Evolutionary conservation across 2,113 vertebrate species (phyloP).

Genomic region (Dascyllus trimaculatus): DNA sequence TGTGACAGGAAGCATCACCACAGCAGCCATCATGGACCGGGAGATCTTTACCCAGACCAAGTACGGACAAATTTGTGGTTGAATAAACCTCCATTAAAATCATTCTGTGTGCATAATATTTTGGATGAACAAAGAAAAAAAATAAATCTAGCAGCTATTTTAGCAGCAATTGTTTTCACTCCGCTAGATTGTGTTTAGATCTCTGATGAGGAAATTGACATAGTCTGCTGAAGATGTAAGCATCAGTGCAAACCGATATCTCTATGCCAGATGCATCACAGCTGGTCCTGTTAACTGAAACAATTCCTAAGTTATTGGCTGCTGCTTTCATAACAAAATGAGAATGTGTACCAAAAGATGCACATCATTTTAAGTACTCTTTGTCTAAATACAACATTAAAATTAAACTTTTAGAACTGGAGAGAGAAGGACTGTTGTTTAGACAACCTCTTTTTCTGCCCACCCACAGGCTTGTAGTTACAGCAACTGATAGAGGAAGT

Average conservation of each 20-base stretch:
- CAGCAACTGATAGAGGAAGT: constrained; percentile 93
- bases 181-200: constrained; percentile 38
- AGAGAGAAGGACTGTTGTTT: background rate
- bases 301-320: background rate
- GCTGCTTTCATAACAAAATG: constrained; percentile 12
- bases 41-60: constrained; percentile 97
- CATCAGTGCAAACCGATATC: background rate
- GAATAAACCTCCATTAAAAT: background rate
- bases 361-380: background rate
- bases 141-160: too few relatives aligned
- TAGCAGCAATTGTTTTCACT: constrained; percentile 40
- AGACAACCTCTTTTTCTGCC: constrained; percentile 15
- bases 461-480: constrained; percentile 89
- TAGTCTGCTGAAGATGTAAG: constrained; percentile 28
- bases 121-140: constrained; percentile 2
- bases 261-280: constrained; percentile 45
- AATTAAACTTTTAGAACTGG: background rate
- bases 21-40: constrained; percentile 96
- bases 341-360: background rate
- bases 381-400: background rate
- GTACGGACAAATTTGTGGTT: constrained; percentile 82
- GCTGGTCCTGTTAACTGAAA: constrained; percentile 4
- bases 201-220: constrained; percentile 33
- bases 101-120: constrained; percentile 1
- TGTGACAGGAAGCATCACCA: constrained; percentile 91